Evolutionary conservation across 2,888 invertebrate genomes (phyloP), one percentile per base, ranked within the genome.

Genomic region (Pardosa pseudoannulata): DNA sequence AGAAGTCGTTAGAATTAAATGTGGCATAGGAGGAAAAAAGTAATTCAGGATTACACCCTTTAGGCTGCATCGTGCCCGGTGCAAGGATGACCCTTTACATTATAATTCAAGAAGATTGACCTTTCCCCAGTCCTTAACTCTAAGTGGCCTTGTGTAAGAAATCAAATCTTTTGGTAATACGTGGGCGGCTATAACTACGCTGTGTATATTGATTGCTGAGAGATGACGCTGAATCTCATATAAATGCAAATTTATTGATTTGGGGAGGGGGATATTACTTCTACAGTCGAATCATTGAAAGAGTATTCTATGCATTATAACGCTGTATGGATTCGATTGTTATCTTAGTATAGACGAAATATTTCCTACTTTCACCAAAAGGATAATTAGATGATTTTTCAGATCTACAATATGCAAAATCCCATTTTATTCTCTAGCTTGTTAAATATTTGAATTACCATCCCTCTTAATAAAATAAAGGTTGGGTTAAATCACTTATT

Each of bases 241-340:
- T 56, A 56, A 56, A 56, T 56, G 56, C 56, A 56, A 56, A 56
- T 56, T 1, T 56, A 56, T 56, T 23, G 56, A 56, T 56, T 56
- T 56, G 3, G 1, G 23, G 56, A 16, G 46, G 23, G 56, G 46
- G 46, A 46, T 16, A 16, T 9, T 36, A 9, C 36, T 9, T 36
- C 6, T 36, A 7, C 9, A 9, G 9, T 36, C n/a, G n/a, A n/a
- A n/a, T n/a, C n/a, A n/a, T n/a, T n/a, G n/a, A n/a, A n/a, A n/a
- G n/a, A n/a, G n/a, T n/a, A n/a, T n/a, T n/a, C n/a, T n/a, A n/a
- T n/a, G n/a, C n/a, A n/a, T n/a, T n/a, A n/a, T n/a, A n/a, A n/a
- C n/a, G n/a, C n/a, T n/a, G n/a, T n/a, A n/a, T n/a, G n/a, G n/a
- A n/a, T n/a, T n/a, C n/a, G n/a, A n/a, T n/a, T n/a, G n/a, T n/a